phyloP scores from a whole-genome alignment of 2,113 vertebrate species.

The Amblyornis subalaris region DNA sequence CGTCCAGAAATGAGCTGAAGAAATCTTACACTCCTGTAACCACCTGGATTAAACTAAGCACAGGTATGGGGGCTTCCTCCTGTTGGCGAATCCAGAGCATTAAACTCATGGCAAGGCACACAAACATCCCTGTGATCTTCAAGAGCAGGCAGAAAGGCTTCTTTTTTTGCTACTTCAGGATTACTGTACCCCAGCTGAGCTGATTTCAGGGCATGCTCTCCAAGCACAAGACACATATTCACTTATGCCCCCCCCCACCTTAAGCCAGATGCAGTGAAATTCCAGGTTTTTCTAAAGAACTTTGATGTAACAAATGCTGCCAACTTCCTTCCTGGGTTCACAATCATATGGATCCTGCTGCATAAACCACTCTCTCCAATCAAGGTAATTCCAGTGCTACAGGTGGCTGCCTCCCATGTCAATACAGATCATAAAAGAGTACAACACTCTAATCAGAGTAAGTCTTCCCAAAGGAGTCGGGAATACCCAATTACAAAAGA shows the following conservation, averaged over 20 bases:
- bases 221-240: background rate
- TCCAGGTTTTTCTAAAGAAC: background rate
- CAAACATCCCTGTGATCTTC: background rate
- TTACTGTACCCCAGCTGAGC: background rate
- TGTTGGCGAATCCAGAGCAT: background rate
- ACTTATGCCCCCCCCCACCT: background rate
- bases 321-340: background rate
- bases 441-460: background rate
- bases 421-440: background rate
- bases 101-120: background rate
- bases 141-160: background rate
- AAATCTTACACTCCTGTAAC: background rate
- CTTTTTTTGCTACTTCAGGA: background rate
- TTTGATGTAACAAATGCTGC: background rate
- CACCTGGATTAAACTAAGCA: background rate
- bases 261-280: background rate
- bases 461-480: background rate
- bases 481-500: background rate
- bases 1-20: background rate
- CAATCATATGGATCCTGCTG: background rate
- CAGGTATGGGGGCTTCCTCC: background rate
- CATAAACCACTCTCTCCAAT: background rate
- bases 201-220: background rate
- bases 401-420: background rate
- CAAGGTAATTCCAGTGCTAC: background rate